Evolutionary conservation across 64 coral and sea anemone genomes (phyloP).

Genomic region (Cladopsammia gracilis): DNA sequence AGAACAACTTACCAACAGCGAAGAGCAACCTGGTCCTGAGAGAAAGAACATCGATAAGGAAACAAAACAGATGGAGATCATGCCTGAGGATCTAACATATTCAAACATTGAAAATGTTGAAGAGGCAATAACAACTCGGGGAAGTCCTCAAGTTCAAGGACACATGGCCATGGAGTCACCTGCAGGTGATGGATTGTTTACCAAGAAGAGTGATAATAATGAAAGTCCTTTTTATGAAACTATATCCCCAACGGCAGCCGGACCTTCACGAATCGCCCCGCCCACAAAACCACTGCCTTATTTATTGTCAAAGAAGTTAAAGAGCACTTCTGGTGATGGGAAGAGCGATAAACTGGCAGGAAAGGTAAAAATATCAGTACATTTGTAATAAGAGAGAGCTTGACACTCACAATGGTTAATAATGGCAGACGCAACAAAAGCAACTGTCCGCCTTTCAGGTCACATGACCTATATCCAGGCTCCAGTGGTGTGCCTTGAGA

Average conservation of each 20-base stretch:
- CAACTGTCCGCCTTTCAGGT: too few relatives aligned
- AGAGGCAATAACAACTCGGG: not conserved
- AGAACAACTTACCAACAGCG: not conserved
- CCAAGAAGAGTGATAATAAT: not conserved
- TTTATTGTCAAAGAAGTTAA: not conserved
- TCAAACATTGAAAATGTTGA: not conserved
- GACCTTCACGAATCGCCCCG: not conserved
- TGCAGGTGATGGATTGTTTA: not conserved
- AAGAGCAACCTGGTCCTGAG: not conserved
- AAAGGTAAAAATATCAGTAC: not conserved
- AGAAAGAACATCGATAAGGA: not conserved
- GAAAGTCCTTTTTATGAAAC: not conserved
- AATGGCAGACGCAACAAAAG: too few relatives aligned
- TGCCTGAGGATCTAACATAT: not conserved
- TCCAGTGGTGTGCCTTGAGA: too few relatives aligned
- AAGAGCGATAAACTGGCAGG: too few relatives aligned
- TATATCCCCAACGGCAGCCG: not conserved
- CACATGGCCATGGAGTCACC: too few relatives aligned
- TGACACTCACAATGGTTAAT: too few relatives aligned
- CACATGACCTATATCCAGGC: too few relatives aligned
- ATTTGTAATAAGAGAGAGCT: too few relatives aligned
- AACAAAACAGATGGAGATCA: not conserved
- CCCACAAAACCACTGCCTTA: not conserved
- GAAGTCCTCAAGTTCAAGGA: not conserved
- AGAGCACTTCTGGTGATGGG: not conserved